Percentiles rank a stretch among this genome's conserved stretches.
Evolutionary conservation across 2,888 invertebrate species (phyloP).

Genomic region (Gerris lacustris): DNA sequence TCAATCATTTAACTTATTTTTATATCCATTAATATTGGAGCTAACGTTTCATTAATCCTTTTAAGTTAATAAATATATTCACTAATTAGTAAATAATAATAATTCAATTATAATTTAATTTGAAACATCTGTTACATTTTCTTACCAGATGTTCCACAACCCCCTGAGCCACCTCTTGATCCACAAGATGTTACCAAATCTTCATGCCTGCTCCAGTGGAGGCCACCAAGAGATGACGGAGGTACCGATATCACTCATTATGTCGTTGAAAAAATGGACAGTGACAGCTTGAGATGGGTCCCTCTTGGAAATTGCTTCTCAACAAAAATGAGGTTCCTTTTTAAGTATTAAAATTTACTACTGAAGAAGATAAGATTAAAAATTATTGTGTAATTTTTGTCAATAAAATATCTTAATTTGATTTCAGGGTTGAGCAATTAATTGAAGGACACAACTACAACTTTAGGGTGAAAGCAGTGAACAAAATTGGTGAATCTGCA

Average conservation of each 20-base stretch:
- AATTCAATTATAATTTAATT: too few relatives aligned
- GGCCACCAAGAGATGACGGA: constrained; percentile 85
- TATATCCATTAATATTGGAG: too few relatives aligned
- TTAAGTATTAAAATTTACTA: neutral
- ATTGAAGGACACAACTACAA: constrained; percentile 91
- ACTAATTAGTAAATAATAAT: too few relatives aligned
- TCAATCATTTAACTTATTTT: too few relatives aligned
- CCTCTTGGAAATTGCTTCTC: constrained; percentile 80
- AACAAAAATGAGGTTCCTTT: constrained; percentile 47
- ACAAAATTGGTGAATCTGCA: constrained; percentile 82
- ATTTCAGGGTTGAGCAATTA: constrained; percentile 62
- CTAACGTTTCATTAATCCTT: too few relatives aligned
- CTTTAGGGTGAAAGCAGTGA: constrained; percentile 86
- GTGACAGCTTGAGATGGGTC: constrained; percentile 85
- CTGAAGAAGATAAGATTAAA: neutral
- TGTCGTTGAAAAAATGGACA: constrained; percentile 90
- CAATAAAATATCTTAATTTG: neutral
- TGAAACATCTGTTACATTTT: too few relatives aligned
- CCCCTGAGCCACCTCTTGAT: constrained; percentile 84
- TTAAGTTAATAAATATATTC: too few relatives aligned
- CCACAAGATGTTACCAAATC: constrained; percentile 79
- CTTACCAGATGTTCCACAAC: constrained; percentile 57
- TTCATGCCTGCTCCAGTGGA: constrained; percentile 72
- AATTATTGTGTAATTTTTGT: neutral
- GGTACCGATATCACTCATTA: constrained; percentile 85